Evolutionary conservation across 2,797 vertebrate genomes (phyloP).

Genomic region (Ctenosaura bakeri): DNA sequence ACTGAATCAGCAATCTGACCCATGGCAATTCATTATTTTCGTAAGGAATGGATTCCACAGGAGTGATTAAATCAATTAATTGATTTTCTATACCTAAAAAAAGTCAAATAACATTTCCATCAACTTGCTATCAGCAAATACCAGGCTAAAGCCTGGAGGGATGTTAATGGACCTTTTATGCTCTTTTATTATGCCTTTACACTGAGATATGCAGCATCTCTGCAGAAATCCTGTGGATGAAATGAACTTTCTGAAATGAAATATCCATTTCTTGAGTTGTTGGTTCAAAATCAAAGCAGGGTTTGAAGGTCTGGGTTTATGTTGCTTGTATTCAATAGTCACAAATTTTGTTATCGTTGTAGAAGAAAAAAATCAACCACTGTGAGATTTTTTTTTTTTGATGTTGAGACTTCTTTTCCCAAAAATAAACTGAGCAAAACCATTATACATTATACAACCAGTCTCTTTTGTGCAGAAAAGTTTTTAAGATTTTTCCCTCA

Average conservation of each 20-base stretch:
- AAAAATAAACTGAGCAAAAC: too few relatives aligned
- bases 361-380: too few relatives aligned
- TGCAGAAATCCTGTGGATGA: conserved; percentile 38
- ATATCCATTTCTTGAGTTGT: conserved; percentile 52
- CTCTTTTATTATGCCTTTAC: conserved; percentile 61
- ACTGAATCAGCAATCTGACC: conserved; percentile 36
- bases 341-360: too few relatives aligned
- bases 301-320: conserved; percentile 48
- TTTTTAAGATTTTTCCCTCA: too few relatives aligned
- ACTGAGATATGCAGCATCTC: conserved; percentile 66
- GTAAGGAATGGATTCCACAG: conserved; percentile 34
- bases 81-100: conserved; percentile 72
- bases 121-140: conserved; percentile 61
- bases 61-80: conserved; percentile 74
- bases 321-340: conserved; percentile 44
- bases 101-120: conserved; percentile 66
- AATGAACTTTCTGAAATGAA: conserved; percentile 62
- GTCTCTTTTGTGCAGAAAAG: too few relatives aligned
- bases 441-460: too few relatives aligned
- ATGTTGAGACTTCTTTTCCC: too few relatives aligned
- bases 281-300: conserved; percentile 50
- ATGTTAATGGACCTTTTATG: conserved; percentile 50
- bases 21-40: conserved; percentile 48
- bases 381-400: too few relatives aligned
- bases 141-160: conserved; percentile 31